phyloP scores from a whole-genome alignment of 2,888 invertebrate genomes.

The Boloria selene region DNA sequence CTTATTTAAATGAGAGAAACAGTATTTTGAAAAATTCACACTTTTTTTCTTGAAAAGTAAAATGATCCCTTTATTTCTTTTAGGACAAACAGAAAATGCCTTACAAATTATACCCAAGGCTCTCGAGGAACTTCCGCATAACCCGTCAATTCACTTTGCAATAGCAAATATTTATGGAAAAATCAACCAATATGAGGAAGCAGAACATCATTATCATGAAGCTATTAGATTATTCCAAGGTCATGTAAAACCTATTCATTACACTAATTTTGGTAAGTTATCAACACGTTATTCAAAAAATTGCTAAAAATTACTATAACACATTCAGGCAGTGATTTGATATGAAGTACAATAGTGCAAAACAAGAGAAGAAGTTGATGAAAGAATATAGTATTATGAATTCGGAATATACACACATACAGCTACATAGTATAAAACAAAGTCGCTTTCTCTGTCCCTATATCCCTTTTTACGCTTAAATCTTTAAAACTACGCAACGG shows the following conservation, averaged over 20 bases:
- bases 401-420: too few relatives aligned
- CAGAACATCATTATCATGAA: slow-evolving; percentile 90
- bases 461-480: too few relatives aligned
- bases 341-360: too few relatives aligned
- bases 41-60: not conserved
- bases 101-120: slow-evolving; percentile 87
- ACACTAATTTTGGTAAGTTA: slow-evolving; percentile 91
- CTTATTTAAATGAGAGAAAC: too few relatives aligned
- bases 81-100: slow-evolving; percentile 86
- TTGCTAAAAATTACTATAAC: not conserved
- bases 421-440: too few relatives aligned
- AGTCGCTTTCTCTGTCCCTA: too few relatives aligned
- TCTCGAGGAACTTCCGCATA: slow-evolving; percentile 86
- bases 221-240: slow-evolving; percentile 85
- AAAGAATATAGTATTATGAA: too few relatives aligned
- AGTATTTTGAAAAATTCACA: too few relatives aligned
- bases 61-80: slow-evolving; percentile 34
- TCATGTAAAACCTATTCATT: slow-evolving; percentile 89
- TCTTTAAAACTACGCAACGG: too few relatives aligned
- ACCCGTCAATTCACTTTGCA: slow-evolving; percentile 91
- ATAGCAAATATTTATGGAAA: slow-evolving; percentile 95
- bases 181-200: slow-evolving; percentile 87
- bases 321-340: too few relatives aligned
- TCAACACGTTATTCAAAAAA: not conserved
- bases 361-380: too few relatives aligned